A percentile compares a stretch with the other conserved stretches of the same genome.
These are phyloP conservation scores for Clusia tigrina DNA, from an alignment of 2,888 invertebrate genomes.

Conservation along the genomic window DNA sequence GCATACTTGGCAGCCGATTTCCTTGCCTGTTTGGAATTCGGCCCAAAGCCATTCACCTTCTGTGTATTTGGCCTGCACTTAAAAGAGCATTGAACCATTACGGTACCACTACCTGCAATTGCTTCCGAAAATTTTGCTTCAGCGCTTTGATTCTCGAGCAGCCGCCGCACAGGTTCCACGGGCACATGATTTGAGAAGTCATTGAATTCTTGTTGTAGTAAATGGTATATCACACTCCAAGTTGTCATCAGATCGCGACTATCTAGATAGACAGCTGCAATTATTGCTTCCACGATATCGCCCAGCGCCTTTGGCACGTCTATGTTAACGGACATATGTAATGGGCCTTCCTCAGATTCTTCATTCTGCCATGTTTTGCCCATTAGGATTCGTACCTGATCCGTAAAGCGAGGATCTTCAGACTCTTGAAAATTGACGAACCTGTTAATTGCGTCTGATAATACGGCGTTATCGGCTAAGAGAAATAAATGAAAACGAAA, in stretches of 20 bases:
- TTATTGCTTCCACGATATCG: constrained; percentile 91
- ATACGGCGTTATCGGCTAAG: constrained; percentile 65
- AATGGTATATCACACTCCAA: constrained; percentile 83
- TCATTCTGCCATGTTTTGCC: constrained; percentile 47
- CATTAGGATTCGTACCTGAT: constrained; percentile 58
- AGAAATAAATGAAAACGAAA: constrained; percentile 83
- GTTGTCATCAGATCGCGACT: constrained; percentile 74
- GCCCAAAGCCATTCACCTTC: constrained; percentile 75
- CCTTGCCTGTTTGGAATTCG: constrained; percentile 76
- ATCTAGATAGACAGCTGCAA: constrained; percentile 90
- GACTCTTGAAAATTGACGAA: constrained; percentile 59
- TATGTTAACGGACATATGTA: constrained; percentile 72
- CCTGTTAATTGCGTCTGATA: constrained; percentile 65
- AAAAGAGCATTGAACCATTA: constrained; percentile 72
- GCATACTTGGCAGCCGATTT: constrained; percentile 83
- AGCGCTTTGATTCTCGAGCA: constrained; percentile 83
- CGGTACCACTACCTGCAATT: constrained; percentile 53
- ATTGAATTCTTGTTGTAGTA: constrained; percentile 88
- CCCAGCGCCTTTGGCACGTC: constrained; percentile 91
- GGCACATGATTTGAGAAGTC: constrained; percentile 84
- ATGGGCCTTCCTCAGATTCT: constrained; percentile 24
- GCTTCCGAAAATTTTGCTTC: constrained; percentile 71
- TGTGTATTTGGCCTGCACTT: constrained; percentile 69
- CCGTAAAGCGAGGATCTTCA: constrained; percentile 55
- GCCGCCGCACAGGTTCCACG: constrained; percentile 85